These are phyloP conservation scores for Oscarella lobularis DNA, from an alignment of 37 sponge, comb jelly and placozoan species.

Conservation along the genomic window DNA sequence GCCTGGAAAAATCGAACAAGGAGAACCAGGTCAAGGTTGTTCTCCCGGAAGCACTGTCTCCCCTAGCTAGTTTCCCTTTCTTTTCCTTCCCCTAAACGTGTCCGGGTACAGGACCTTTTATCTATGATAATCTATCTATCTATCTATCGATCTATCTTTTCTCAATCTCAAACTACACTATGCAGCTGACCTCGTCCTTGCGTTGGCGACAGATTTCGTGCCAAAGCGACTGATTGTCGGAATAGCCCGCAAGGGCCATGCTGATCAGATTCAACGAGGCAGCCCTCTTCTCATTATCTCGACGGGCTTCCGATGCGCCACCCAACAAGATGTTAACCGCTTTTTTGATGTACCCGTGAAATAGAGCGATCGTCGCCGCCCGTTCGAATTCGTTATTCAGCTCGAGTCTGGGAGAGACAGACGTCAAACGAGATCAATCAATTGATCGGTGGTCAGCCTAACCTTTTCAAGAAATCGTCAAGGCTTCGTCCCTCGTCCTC, in stretches of 20 bases:
- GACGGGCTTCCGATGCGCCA: conserved; percentile 31
- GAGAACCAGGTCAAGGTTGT: too few species aligned
- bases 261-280: conserved; percentile 38
- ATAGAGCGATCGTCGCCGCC: conserved; percentile 74
- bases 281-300: conserved; percentile 25
- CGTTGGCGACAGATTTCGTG: conserved; percentile 27
- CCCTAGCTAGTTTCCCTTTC: too few species aligned
- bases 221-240: conserved; percentile 36
- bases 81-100: too few species aligned
- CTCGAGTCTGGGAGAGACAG: conserved; percentile 35
- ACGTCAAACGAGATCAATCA: conserved; percentile 1
- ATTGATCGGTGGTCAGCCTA: neutral
- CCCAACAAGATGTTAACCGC: conserved; percentile 35
- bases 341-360: conserved; percentile 33
- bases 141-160: too few species aligned
- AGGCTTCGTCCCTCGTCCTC: conserved; percentile 1
- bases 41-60: too few species aligned
- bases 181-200: conserved; percentile 22
- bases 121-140: too few species aligned
- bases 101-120: too few species aligned
- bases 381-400: conserved; percentile 37
- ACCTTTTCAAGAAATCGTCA: conserved; percentile 55
- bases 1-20: conserved; percentile 30
- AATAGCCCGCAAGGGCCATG: conserved; percentile 59
- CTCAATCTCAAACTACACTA: too few species aligned